Evolutionary conservation across 2,113 vertebrate genomes (phyloP), one percentile per base, ranked within the genome.

Genomic region (Speoplatyrhinus poulsoni): DNA sequence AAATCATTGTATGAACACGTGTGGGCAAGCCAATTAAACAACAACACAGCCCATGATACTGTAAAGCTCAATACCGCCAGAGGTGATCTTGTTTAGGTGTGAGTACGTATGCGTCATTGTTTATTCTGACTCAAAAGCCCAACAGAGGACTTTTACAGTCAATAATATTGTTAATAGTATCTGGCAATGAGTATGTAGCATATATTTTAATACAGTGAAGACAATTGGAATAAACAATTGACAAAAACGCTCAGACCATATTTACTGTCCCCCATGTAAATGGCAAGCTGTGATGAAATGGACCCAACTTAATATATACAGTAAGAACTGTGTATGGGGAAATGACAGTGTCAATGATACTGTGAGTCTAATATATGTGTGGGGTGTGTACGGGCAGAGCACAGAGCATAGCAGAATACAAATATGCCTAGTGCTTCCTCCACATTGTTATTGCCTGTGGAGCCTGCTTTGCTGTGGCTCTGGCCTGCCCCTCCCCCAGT

Each of bases 361-460:
- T 41, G 36, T 4, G 36, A 41, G n/a, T 26, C 2, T 26, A 26
- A 26, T 26, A 26, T 26, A 64, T 62, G 69, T 46, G 41, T 76
- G 56, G 41, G 66, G 69, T 46, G 41, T 72, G 56, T 49, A 73
- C 65, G 69, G 69, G 77, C 67, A 59, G 62, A 81, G 80, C 60
- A 62, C 70, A 86, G 62, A 81, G 80, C 60, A 62, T 66, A 87
- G 79, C 80, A 70, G 81, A 80, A 83, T 81, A 82, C 80, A 83
- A 81, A 73, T 78, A 79, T 79, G 82, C 77, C 77, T 15, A n/a
- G 56, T 73, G 68, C 77, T 76, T 72, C 77, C 69, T 88, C 75
- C 74, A 82, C 78, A 77, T 80, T 87, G 86, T 86, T 87, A 80
- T 85, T 87, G 90, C 83, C 82, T 88, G 86, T 90, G 76, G 82